Evolutionary conservation across 1,140 invertebrate species (phyloP).

Genomic region (Musca vetustissima): DNA sequence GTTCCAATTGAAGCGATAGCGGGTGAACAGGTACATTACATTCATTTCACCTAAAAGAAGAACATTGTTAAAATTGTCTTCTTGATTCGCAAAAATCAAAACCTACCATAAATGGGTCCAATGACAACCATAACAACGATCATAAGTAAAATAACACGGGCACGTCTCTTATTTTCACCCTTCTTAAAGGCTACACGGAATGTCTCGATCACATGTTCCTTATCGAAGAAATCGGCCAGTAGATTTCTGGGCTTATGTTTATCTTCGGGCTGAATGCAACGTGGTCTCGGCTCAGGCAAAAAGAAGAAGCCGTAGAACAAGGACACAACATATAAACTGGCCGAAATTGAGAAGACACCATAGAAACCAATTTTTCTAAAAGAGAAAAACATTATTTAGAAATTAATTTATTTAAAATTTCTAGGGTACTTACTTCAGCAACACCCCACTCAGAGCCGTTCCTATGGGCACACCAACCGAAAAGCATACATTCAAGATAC

Average conservation of each 20-base stretch:
- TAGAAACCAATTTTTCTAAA: constrained; percentile 74
- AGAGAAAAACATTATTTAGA: not conserved
- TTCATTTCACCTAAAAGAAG: constrained; percentile 72
- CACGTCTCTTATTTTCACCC: constrained; percentile 69
- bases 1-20: constrained; percentile 81
- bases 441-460: constrained; percentile 72
- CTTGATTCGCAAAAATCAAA: not conserved
- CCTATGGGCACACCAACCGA: constrained; percentile 79
- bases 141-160: constrained; percentile 74
- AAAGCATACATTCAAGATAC: constrained; percentile 80
- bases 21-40: constrained; percentile 76
- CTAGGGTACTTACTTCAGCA: constrained; percentile 58
- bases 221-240: constrained; percentile 71
- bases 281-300: constrained; percentile 40
- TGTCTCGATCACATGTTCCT: constrained; percentile 71
- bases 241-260: constrained; percentile 42
- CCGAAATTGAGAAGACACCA: constrained; percentile 74
- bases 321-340: constrained; percentile 71
- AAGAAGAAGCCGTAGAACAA: constrained; percentile 67
- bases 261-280: constrained; percentile 39
- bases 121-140: constrained; percentile 80
- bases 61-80: not conserved
- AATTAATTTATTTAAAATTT: not conserved
- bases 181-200: constrained; percentile 74
- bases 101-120: constrained; percentile 74